A percentile compares a stretch with the other conserved stretches of the same genome.
These are phyloP conservation scores for Keiferia lycopersicella DNA, from an alignment of 2,888 invertebrate species.

Conservation along the genomic window DNA sequence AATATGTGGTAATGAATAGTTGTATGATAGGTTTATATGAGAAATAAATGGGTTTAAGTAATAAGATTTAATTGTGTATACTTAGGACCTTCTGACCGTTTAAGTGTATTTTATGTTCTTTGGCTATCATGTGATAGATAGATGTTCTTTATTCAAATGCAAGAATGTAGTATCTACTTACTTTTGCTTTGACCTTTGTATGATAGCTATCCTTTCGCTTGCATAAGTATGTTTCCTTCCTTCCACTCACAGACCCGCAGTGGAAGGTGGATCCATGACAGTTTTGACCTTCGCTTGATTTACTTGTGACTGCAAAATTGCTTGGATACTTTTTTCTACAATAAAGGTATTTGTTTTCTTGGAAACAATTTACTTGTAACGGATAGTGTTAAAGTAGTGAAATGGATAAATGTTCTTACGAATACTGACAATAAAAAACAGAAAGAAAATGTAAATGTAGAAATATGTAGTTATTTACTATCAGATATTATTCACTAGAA, in stretches of 20 bases:
- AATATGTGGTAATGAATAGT: slow-evolving; percentile 40
- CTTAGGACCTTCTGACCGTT: background rate
- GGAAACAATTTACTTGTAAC: background rate
- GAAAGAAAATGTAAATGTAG: no score
- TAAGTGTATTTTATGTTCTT: background rate
- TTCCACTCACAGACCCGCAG: background rate
- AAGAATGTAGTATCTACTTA: slow-evolving; percentile 10
- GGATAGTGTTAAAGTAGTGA: background rate
- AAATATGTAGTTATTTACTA: no score
- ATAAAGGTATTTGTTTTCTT: background rate
- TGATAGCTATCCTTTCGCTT: slow-evolving; percentile 9
- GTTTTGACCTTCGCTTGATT: slow-evolving; percentile 8
- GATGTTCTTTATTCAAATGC: slow-evolving; percentile 6
- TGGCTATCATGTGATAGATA: background rate
- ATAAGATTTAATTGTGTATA: slow-evolving; percentile 10
- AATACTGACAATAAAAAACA: no score
- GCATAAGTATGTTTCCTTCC: slow-evolving; percentile 10
- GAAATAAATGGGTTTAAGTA: slow-evolving; percentile 23
- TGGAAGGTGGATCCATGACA: slow-evolving; percentile 11
- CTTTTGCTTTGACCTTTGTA: slow-evolving; percentile 12
- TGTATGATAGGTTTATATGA: slow-evolving; percentile 17
- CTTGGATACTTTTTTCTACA: background rate
- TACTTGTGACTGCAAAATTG: slow-evolving; percentile 12
- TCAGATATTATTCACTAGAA: no score
- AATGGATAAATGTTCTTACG: background rate